phyloP scores from a whole-genome alignment of 2,113 vertebrate species.

The Acrocephalus arundinaceus region DNA sequence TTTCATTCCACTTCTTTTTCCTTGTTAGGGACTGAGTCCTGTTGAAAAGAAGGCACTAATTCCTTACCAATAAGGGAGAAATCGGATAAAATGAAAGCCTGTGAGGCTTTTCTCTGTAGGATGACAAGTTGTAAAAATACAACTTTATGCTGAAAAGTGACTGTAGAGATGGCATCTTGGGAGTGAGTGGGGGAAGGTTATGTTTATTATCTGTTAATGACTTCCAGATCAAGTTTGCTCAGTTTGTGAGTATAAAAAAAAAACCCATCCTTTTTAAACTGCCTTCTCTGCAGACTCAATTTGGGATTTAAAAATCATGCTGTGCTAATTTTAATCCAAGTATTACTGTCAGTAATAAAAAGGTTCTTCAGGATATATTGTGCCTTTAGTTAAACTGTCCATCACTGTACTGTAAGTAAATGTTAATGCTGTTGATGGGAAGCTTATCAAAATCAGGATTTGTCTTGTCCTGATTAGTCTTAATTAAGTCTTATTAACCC shows the following conservation, averaged over 20 bases:
- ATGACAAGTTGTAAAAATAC: slow-evolving; percentile 40
- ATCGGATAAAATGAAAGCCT: background rate
- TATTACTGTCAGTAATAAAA: slow-evolving; percentile 46
- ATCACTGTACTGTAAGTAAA: background rate
- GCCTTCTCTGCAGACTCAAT: slow-evolving; percentile 28
- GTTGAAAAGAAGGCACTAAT: slow-evolving; percentile 1
- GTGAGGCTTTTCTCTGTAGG: slow-evolving; percentile 20
- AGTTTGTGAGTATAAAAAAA: slow-evolving; percentile 19
- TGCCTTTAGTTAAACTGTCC: background rate
- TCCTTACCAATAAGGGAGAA: background rate
- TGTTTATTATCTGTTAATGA: slow-evolving; percentile 71
- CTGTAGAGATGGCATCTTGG: slow-evolving; percentile 58
- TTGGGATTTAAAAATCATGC: slow-evolving; percentile 41
- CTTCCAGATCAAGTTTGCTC: slow-evolving; percentile 63
- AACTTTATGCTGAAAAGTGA: slow-evolving; percentile 44
- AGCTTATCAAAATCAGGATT: slow-evolving; percentile 9
- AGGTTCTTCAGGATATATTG: background rate
- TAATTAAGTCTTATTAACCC: background rate
- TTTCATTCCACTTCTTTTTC: background rate
- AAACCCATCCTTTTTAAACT: background rate
- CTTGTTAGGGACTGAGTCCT: background rate
- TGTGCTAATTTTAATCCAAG: slow-evolving; percentile 49
- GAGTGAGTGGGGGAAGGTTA: slow-evolving; percentile 53
- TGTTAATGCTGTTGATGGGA: background rate
- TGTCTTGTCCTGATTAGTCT: background rate